Evolutionary conservation across 2,113 vertebrate species (phyloP), one percentile per base, ranked within the genome.

Genomic region (Chauna torquata): DNA sequence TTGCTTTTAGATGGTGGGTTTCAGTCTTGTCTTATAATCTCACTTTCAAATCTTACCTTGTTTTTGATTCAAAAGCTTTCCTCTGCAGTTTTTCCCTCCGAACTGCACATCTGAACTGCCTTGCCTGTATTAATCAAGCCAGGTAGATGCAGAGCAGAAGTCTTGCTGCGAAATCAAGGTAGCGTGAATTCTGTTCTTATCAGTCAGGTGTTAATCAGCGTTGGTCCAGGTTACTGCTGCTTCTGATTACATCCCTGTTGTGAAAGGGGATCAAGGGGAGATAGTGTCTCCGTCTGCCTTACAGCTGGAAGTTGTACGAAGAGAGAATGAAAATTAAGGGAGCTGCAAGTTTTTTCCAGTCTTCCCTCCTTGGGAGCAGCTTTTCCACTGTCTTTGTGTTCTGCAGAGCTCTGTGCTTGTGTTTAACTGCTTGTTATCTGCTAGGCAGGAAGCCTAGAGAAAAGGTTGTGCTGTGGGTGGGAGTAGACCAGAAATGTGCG

Each of bases 271-370:
- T 38, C 52, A 40, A 3, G 28, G 36, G 50, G 25, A 54, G 64
- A 28, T 8, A 24, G 62, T 3, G 24, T 36, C 27, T 59, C 22
- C 24, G 57, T 12, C 88, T 78, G 59, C n/a, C 34, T 58, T 8
- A 24, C 45, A 13, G 40, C 52, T 74, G 71, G 12, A 24, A 9
- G 13, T 6, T 32, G 19, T 23, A 38, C 3, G 1, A 28, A 28
- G n/a, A 27, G n/a, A 44, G 47, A 25, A 40, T 44, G 16, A 30
- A 23, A 34, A 47, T 12, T 28, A 0, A 58, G 38, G 8, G 30
- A 47, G 17, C 9, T 14, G 27, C 11, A 11, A 1, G 38, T 2
- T 11, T 7, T 64, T 12, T 36, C 19, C 3, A 1, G 5, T 27
- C 18, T 72, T 13, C 27, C 6, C 3, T 36, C 54, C 23, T 49